A percentile compares a stretch with the other conserved stretches of the same genome.
phyloP scores from a whole-genome alignment of 2,113 vertebrate species.

The Corythoichthys haematopterus region DNA sequence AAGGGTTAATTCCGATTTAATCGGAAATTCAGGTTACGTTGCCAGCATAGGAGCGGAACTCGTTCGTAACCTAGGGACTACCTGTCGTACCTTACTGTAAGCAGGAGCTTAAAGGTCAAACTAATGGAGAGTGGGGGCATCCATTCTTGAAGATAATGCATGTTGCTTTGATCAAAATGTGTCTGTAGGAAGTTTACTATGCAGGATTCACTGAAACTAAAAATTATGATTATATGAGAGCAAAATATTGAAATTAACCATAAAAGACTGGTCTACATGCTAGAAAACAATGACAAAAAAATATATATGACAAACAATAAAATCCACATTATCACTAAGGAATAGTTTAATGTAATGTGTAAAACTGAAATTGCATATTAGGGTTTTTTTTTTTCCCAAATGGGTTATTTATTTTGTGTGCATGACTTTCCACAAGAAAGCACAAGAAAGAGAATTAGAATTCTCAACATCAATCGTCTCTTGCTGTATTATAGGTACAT shows the following conservation, averaged over 20 bases:
- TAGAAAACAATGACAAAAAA: slow-evolving; percentile 1
- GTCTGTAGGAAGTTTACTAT: not conserved
- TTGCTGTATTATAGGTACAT: too few relatives aligned
- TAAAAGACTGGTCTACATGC: not conserved
- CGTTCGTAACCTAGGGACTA: too few relatives aligned
- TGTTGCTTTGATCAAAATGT: slow-evolving; percentile 29
- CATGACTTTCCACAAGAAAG: too few relatives aligned
- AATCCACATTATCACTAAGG: slow-evolving; percentile 27
- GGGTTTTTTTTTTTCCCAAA: too few relatives aligned
- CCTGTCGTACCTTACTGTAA: slow-evolving; percentile 7
- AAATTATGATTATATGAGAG: not conserved
- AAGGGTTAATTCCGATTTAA: too few relatives aligned
- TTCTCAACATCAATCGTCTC: too few relatives aligned
- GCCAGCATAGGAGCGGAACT: too few relatives aligned
- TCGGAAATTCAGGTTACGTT: too few relatives aligned
- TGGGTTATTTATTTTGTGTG: too few relatives aligned
- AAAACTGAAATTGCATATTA: too few relatives aligned
- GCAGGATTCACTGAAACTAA: not conserved
- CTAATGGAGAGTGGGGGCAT: slow-evolving; percentile 34
- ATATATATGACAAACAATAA: not conserved
- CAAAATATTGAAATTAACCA: not conserved
- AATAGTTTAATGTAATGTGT: too few relatives aligned
- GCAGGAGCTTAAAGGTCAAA: slow-evolving; percentile 59
- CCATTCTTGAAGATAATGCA: slow-evolving; percentile 23
- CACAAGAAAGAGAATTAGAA: too few relatives aligned